Evolutionary conservation across 2,888 invertebrate genomes (phyloP).

Genomic region (Nemoura dubitans): DNA sequence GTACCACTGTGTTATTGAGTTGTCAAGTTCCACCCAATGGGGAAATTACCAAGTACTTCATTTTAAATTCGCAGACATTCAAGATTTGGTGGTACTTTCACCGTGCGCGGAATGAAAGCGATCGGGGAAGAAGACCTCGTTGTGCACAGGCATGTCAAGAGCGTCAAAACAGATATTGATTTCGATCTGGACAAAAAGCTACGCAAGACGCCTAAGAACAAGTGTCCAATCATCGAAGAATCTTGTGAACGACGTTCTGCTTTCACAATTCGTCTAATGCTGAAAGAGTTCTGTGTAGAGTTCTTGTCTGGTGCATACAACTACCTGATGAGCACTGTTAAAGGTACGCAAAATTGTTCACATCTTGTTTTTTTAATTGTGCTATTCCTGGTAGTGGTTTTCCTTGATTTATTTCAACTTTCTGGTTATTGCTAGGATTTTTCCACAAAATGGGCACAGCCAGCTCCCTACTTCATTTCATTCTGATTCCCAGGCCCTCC

Average conservation of each 20-base stretch:
- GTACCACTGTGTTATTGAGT: too few relatives aligned
- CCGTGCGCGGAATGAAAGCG: slow-evolving; percentile 92
- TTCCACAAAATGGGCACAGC: too few relatives aligned
- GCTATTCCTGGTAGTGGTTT: not conserved
- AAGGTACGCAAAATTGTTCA: too few relatives aligned
- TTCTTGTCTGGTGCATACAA: slow-evolving; percentile 94
- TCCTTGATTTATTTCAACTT: too few relatives aligned
- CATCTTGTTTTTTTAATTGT: too few relatives aligned
- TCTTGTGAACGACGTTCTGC: slow-evolving; percentile 81
- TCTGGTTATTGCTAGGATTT: too few relatives aligned
- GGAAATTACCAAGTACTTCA: not conserved
- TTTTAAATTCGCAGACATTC: slow-evolving; percentile 74
- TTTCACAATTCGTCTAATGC: slow-evolving; percentile 85
- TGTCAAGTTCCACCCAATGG: too few relatives aligned
- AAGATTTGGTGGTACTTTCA: slow-evolving; percentile 92
- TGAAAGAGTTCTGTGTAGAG: slow-evolving; percentile 94
- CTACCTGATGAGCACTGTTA: slow-evolving; percentile 87
- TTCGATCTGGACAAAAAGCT: slow-evolving; percentile 77
- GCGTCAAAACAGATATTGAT: slow-evolving; percentile 74
- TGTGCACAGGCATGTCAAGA: slow-evolving; percentile 84
- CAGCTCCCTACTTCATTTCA: too few relatives aligned
- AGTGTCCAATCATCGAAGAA: slow-evolving; percentile 73
- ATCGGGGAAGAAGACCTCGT: slow-evolving; percentile 88
- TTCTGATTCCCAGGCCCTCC: too few relatives aligned
- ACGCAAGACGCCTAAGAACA: slow-evolving; percentile 79